Base-by-base conservation (phyloP, 2,888 invertebrate genomes). In the Cephus pygmeus region DNA sequence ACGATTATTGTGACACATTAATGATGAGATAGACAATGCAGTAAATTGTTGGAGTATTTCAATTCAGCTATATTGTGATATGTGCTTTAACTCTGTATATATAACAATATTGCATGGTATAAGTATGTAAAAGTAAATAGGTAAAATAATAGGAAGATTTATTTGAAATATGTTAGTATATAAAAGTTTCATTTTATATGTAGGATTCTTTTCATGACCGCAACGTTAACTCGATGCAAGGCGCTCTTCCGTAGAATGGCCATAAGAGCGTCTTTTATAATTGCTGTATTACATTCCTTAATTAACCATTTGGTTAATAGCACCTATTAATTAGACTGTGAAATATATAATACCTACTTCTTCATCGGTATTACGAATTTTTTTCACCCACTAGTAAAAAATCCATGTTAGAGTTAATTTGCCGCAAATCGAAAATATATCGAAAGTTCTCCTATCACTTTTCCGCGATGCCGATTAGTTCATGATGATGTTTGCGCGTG, bases 261-360 rank as follows among this genome's bases (percentile, higher is more conserved):
- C 85, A 81, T 83, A 79, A 79, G 81, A 84, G 84, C 84, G 84
- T 88, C 87, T 84, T 56, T 88, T 88, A 87, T 87, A 88, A 88
- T 87, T 84, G 84, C 83, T 83, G 88, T 88, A 90, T 89, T 89
- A 87, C 87, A 88, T 88, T 87, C 86, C 82, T 85, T 90, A 91
- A 91, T 91, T 91, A 90, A 88, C 87, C 87, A 87, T 86, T 87
- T 87, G 85, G 83, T 85, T 88, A 90, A 89, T 89, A 85, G 85
- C 84, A 90, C 2, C 56, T 56, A 56, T 88, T 89, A 90, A 91
- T 90, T 91, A 89, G 90, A 87, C 88, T 91, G 88, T 89, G 89
- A 90, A 90, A 88, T 87, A 56, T 56, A 56, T 56, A 56, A 23
- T 40, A 40, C 15, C 4, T 34, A 34, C 23, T 56, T 56, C 9